Evolutionary conservation across 2,113 vertebrate genomes (phyloP).

Genomic region (Fregata magnificens): DNA sequence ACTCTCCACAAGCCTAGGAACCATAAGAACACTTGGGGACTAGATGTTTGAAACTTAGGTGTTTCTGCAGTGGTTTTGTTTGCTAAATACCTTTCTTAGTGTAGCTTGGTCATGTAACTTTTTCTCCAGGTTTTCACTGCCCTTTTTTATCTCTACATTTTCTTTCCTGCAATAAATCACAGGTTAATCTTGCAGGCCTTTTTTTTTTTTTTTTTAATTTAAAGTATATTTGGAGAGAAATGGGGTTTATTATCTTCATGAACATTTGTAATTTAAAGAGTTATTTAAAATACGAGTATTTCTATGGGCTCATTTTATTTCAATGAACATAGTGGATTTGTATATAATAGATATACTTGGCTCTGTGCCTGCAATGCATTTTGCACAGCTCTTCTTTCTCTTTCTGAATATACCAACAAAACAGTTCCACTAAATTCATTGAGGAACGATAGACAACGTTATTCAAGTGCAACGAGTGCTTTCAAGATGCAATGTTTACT

Average conservation of each 20-base stretch:
- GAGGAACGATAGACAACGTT: background rate
- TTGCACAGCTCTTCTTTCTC: background rate
- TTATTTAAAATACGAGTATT: background rate
- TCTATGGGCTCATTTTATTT: background rate
- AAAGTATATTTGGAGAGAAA: background rate
- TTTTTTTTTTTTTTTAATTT: background rate
- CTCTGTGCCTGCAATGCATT: background rate
- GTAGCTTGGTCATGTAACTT: fast-evolving
- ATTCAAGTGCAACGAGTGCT: background rate
- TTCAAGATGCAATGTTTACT: constrained; percentile 42
- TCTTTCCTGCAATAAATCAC: background rate
- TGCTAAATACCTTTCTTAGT: background rate
- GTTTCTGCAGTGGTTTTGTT: background rate
- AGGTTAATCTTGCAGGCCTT: background rate
- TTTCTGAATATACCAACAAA: background rate
- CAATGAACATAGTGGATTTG: background rate
- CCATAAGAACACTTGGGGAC: background rate
- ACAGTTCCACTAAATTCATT: constrained; percentile 31
- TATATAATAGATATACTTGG: background rate
- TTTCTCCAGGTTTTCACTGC: background rate
- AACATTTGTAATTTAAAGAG: background rate
- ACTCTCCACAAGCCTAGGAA: background rate
- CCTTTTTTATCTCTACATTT: background rate
- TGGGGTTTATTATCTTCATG: background rate
- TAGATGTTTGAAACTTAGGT: background rate